Evolutionary conservation across 2,113 vertebrate species (phyloP).

Genomic region (Cheilinus undulatus): DNA sequence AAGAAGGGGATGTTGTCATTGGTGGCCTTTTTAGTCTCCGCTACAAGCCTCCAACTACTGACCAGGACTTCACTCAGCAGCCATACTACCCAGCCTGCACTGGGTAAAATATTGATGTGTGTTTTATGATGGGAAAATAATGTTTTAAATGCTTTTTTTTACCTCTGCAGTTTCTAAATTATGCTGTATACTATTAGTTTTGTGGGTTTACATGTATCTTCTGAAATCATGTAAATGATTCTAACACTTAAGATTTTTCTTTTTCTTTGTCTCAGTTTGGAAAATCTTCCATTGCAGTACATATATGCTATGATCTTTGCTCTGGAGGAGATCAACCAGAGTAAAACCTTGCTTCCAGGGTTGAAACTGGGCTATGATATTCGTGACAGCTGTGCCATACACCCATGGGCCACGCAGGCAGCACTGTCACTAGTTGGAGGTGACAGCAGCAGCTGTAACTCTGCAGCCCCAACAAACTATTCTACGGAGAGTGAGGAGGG

Average conservation of each 20-base stretch:
- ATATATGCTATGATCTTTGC: conserved; percentile 81
- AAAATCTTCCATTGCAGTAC: conserved; percentile 73
- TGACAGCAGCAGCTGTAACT: conserved; percentile 61
- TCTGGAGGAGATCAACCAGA: conserved; percentile 84
- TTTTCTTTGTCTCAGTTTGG: conserved; percentile 61
- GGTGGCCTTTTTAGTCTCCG: conserved; percentile 78
- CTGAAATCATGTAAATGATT: not conserved
- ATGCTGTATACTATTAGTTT: not conserved
- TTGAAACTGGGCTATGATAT: conserved; percentile 80
- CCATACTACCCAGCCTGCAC: conserved; percentile 65
- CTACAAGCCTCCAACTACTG: conserved; percentile 45
- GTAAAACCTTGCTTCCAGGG: conserved; percentile 75
- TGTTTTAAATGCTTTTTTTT: too few relatives aligned
- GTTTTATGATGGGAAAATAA: too few relatives aligned
- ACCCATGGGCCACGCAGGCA: conserved; percentile 64
- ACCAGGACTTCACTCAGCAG: conserved; percentile 56
- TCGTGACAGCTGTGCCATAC: conserved; percentile 75
- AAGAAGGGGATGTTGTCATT: conserved; percentile 80
- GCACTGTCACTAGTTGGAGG: conserved; percentile 75
- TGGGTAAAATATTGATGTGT: conserved; percentile 69
- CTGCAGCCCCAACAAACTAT: not conserved
- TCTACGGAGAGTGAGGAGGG: conserved; percentile 12
- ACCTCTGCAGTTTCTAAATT: too few relatives aligned
- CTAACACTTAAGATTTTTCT: not conserved
- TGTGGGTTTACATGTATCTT: not conserved